Evolutionary conservation across 2,797 vertebrate genomes (phyloP).

Genomic region (Enoplosus armatus): DNA sequence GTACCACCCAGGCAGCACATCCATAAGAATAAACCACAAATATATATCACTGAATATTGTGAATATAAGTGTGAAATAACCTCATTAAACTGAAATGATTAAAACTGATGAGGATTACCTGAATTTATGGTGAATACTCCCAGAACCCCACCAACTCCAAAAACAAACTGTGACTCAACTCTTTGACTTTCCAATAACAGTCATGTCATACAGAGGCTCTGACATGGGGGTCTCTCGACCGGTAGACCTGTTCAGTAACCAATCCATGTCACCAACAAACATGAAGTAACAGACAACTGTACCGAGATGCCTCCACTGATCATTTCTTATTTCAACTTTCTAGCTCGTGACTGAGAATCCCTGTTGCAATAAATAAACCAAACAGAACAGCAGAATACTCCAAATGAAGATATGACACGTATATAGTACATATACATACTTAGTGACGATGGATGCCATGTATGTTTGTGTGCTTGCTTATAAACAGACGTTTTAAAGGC

Average conservation of each 20-base stretch:
- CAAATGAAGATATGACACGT: not conserved
- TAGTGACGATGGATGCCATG: not conserved
- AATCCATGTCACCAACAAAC: not conserved
- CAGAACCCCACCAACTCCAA: no score
- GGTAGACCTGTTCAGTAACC: not conserved
- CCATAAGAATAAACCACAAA: not conserved
- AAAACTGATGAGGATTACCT: no score
- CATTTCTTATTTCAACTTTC: not conserved
- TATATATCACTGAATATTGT: not conserved
- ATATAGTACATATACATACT: not conserved
- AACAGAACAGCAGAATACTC: no score
- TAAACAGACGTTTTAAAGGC: not conserved
- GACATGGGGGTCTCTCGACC: no score
- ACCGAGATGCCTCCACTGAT: not conserved
- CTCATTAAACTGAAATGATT: no score
- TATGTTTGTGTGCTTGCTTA: not conserved
- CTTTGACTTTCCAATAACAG: no score
- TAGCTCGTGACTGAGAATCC: not conserved
- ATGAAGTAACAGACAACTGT: not conserved
- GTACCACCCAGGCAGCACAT: not conserved
- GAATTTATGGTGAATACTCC: no score
- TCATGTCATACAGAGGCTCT: no score
- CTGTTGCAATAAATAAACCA: no score
- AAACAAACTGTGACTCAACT: no score
- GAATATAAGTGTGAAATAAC: not conserved